Conservation (phyloP, 2,113 vertebrate genomes). For the Coryphaenoides rupestris region DNA sequence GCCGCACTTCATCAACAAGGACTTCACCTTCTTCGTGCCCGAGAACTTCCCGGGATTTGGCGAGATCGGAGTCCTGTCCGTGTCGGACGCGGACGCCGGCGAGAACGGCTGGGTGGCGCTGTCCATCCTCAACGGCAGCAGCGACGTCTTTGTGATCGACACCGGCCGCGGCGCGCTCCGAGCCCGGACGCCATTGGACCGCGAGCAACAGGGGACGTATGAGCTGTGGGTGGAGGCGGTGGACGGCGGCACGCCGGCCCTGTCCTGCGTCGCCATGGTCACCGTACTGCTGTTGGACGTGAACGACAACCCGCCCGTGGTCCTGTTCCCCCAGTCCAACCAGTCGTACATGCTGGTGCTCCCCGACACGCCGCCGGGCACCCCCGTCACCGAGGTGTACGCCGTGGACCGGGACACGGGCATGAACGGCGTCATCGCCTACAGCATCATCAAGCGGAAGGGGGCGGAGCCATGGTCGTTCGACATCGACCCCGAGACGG, state of each 20-base stretch:
- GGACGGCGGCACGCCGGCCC: conserved; percentile 89
- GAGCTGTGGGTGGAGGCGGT: conserved; percentile 89
- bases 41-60: conserved; percentile 97
- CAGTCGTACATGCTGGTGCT: conserved; percentile 94
- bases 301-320: conserved; percentile 95
- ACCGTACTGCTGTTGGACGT: conserved; percentile 93
- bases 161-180: conserved; percentile 89
- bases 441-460: conserved; percentile 93
- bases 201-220: conserved; percentile 95
- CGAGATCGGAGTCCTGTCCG: conserved; percentile 93
- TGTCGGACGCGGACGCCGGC: conserved; percentile 89
- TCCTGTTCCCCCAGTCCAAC: conserved; percentile 96
- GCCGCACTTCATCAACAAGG: conserved; percentile 95
- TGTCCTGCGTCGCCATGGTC: conserved; percentile 92
- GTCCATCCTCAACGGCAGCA: conserved; percentile 92
- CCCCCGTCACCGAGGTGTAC: conserved; percentile 95
- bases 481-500: conserved; percentile 90
- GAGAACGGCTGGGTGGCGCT: conserved; percentile 94
- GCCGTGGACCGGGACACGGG: conserved; percentile 97
- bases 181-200: conserved; percentile 89
- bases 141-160: conserved; percentile 96
- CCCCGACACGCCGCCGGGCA: conserved; percentile 91
- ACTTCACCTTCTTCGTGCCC: conserved; percentile 97
- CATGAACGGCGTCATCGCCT: conserved; percentile 98
- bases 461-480: conserved; percentile 91